Base-by-base conservation (phyloP, 2,113 vertebrate species). In the Mus spicilegus region DNA sequence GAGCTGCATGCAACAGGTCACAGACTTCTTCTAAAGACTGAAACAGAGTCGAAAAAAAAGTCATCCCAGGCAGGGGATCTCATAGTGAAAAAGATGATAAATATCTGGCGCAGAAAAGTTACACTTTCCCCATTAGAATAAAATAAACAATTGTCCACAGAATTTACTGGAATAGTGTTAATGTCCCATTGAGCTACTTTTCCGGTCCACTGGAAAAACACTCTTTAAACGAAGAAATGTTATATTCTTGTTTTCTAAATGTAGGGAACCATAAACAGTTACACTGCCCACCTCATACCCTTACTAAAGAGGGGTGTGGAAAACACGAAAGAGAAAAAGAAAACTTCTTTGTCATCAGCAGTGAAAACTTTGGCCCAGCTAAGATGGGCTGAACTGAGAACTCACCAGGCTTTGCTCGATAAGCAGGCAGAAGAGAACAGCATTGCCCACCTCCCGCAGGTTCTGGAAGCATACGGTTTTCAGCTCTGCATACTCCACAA, bases 391-490 rank as follows among this genome's bases (percentile, higher is more conserved):
- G 19, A 73, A 17, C 88, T 39, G 90, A 0, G 56, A n/a, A 93
- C 99, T 92, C 98, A 99, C 99, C 99, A 99, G 98, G 89, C 99
- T 99, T 97, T 99, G 99, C 95, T 99, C 99, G 33, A 99, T 99
- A 63, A 99, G 99, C 70, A 99, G 98, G 92, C 99, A 99, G 98
- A 99, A 99, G 90, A 99, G 99, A 67, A 99, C 85, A 0, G 99
- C 99, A 14, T 99, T 99, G 88, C 99, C 99, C 96, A 99, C 99
- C 97, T 99, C 99, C 95, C 99, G 98, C 93, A 99, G 98, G 98
- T 99, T 99, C 98, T 99, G 99, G 98, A 99, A 99, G 96, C 99
- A 99, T 81, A 99, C 99, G 0, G 99, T 99, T 98, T 99, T 99
- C 97, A 99, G 97, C 96, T 99, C 99, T 0, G 99, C 99, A 1